A percentile compares a stretch with the other conserved stretches of the same genome.
Conservation (phyloP, 2,113 vertebrate genomes). For the Chauna torquata region DNA sequence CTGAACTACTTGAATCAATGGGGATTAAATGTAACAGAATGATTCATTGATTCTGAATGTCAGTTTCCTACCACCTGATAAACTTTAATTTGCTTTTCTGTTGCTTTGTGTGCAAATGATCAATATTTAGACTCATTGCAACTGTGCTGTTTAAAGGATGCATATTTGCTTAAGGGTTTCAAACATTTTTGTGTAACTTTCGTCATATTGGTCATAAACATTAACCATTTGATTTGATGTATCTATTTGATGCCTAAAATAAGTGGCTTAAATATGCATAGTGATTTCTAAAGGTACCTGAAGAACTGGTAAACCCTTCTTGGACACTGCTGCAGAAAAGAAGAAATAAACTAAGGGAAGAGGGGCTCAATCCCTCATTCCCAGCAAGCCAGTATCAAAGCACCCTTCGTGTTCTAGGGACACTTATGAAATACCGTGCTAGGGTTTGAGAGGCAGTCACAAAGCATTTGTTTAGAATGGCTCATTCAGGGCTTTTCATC, state of each 20-base stretch:
- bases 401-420: neutral
- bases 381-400: neutral
- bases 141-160: neutral
- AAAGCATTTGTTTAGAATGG: neutral
- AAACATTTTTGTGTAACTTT: neutral
- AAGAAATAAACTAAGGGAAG: neutral
- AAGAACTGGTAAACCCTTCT: neutral
- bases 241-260: neutral
- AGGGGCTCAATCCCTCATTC: neutral
- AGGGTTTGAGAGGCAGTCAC: neutral
- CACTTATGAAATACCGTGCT: rapidly evolving
- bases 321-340: neutral
- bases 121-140: constrained; percentile 20
- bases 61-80: constrained; percentile 12
- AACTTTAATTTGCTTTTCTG: constrained; percentile 56
- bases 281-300: neutral
- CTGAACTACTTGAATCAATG: constrained; percentile 36
- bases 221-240: neutral
- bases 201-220: neutral
- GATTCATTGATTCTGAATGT: constrained; percentile 41
- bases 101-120: constrained; percentile 46
- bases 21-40: constrained; percentile 31
- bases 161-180: neutral
- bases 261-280: neutral
- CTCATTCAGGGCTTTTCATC: neutral